Evolutionary conservation across 2,113 vertebrate species (phyloP).

Genomic region (Vidua macroura): DNA sequence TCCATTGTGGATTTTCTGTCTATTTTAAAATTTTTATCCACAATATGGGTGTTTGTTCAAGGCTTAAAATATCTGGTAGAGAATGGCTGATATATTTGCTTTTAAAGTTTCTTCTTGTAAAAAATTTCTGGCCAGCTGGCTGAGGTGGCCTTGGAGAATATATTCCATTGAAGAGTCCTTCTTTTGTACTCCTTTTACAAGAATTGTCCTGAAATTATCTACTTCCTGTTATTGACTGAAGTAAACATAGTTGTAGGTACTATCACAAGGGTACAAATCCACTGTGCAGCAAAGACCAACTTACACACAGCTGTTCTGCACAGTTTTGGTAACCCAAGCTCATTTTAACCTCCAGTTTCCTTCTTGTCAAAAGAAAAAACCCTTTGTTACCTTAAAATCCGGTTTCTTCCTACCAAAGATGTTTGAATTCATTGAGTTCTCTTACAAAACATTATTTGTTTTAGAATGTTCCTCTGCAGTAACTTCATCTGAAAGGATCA

Average conservation of each 20-base stretch:
- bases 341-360: neutral
- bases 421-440: neutral
- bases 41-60: neutral
- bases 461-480: neutral
- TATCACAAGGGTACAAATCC: neutral
- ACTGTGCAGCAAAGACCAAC: neutral
- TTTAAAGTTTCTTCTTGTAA: neutral
- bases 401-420: neutral
- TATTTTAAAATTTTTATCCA: neutral
- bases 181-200: neutral
- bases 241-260: neutral
- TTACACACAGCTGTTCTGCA: neutral
- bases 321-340: neutral
- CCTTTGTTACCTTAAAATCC: neutral
- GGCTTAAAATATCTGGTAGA: neutral
- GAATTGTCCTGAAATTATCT: neutral
- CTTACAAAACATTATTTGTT: neutral
- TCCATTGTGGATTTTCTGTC: neutral
- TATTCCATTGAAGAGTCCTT: neutral
- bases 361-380: neutral
- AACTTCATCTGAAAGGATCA: neutral
- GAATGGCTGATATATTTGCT: neutral
- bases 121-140: neutral
- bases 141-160: neutral
- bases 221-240: neutral